Evolutionary conservation across 2,888 invertebrate species (phyloP), one percentile per base, ranked within the genome.

Genomic region (Galerucella nymphaeae): DNA sequence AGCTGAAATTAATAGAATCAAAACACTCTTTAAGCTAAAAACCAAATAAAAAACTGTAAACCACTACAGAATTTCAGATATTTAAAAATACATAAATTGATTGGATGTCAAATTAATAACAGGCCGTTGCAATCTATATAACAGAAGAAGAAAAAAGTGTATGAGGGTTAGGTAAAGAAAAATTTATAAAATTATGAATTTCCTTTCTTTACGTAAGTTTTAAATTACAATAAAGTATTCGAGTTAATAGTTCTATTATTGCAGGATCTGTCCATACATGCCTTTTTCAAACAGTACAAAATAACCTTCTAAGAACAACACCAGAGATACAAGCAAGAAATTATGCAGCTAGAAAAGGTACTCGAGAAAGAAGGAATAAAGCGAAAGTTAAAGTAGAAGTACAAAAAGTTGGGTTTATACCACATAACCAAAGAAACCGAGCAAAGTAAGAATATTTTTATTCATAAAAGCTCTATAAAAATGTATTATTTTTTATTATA

Each of bases 281-380:
- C 9, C 20, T 71, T 59, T 64, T 57, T 23, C 50, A 70, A 57
- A 16, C 63, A 1, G 8, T 70, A 57, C 63, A 70, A 63, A 71
- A 70, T 66, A 74, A 70, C 53, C 41, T 75, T 16, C 55, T 67
- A 13, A 72, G 55, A 67, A 53, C 73, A 41, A 55, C 58, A 38
- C 50, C 63, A n/a, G 75, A 76, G 14, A 53, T 78, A 23, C 78
- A 76, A 76, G 68, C 81, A 13, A 79, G 87, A 63, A 79, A 88
- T 77, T 93, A 92, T 87, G 94, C 95, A 5, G 95, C 95, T 0
- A 90, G 96, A 75, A 95, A 93, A 86, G 94, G 95, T 66, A 95
- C 95, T 3, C 90, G 95, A 77, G 94, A 93, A 65, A 92, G 91
- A 80, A 92, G 91, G 42, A 90, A 90, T 66, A 93, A 93, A 70